Conservation (phyloP, 2,888 invertebrate genomes). For the Hoplodrina blanda region DNA sequence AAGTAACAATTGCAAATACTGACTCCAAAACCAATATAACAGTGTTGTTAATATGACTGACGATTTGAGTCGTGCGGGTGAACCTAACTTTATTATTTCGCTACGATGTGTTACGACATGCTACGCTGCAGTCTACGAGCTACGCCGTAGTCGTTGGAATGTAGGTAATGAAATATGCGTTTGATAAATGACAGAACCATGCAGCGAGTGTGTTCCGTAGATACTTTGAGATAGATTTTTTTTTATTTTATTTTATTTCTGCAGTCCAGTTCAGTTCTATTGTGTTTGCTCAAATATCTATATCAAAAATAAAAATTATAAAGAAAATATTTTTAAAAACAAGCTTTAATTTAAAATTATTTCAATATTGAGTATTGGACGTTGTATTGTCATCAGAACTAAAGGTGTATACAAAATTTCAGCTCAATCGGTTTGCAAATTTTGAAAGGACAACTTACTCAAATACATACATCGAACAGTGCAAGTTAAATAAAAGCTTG, state of each 20-base stretch:
- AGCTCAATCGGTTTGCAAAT: too few relatives aligned
- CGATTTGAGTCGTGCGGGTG: slow-evolving; percentile 22
- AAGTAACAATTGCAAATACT: slow-evolving; percentile 4
- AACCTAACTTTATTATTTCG: slow-evolving; percentile 28
- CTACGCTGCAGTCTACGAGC: slow-evolving; percentile 32
- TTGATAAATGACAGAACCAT: not conserved
- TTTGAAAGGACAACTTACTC: too few relatives aligned
- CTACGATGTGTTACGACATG: slow-evolving; percentile 31
- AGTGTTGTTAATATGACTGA: slow-evolving; percentile 13
- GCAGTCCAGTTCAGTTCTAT: too few relatives aligned
- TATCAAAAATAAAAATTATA: too few relatives aligned
- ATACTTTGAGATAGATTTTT: not conserved
- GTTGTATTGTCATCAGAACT: too few relatives aligned
- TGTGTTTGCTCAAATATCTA: too few relatives aligned
- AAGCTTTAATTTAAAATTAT: too few relatives aligned
- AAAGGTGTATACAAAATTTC: too few relatives aligned
- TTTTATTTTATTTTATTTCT: not conserved
- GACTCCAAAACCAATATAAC: not conserved
- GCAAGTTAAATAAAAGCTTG: too few relatives aligned
- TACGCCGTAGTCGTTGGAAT: slow-evolving; percentile 30
- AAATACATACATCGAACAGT: too few relatives aligned
- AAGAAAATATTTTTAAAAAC: too few relatives aligned
- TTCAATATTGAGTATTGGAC: too few relatives aligned
- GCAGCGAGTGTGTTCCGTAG: not conserved
- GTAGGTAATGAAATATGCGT: not conserved